Percentiles rank a stretch among this genome's conserved stretches.
Conservation (phyloP, 1,140 invertebrate genomes). For the Ceratoteleas bidentatus region DNA sequence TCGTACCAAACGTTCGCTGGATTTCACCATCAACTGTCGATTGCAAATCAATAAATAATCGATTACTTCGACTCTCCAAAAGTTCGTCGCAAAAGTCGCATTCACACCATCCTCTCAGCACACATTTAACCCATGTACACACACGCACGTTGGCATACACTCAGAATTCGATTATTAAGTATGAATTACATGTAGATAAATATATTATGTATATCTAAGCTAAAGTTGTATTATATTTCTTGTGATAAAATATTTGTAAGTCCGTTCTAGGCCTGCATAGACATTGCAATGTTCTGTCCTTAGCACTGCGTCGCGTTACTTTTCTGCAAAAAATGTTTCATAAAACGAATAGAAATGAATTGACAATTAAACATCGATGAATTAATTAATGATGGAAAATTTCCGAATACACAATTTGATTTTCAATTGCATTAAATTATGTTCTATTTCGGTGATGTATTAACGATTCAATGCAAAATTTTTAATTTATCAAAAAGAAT, state of each 20-base stretch:
- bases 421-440: no score
- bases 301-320: constrained; percentile 1
- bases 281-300: constrained; percentile 42
- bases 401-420: no score
- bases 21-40: no score
- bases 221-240: constrained; percentile 74
- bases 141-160: no score
- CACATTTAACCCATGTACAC: no score
- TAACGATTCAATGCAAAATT: no score
- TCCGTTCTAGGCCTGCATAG: constrained; percentile 62
- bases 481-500: no score
- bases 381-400: no score
- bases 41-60: constrained; percentile 40
- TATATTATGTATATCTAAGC: constrained; percentile 70
- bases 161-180: constrained; percentile 71
- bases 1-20: not conserved
- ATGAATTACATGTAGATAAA: constrained; percentile 73
- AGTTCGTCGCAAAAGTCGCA: constrained; percentile 15
- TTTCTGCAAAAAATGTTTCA: no score
- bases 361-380: no score
- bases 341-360: no score
- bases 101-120: constrained; percentile 1
- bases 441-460: no score
- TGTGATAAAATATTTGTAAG: constrained; percentile 76
- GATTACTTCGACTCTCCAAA: constrained; percentile 7